Percentiles rank a stretch among this genome's conserved stretches.
Conservation (phyloP, 2,797 vertebrate genomes). For the Molossus molossus region DNA sequence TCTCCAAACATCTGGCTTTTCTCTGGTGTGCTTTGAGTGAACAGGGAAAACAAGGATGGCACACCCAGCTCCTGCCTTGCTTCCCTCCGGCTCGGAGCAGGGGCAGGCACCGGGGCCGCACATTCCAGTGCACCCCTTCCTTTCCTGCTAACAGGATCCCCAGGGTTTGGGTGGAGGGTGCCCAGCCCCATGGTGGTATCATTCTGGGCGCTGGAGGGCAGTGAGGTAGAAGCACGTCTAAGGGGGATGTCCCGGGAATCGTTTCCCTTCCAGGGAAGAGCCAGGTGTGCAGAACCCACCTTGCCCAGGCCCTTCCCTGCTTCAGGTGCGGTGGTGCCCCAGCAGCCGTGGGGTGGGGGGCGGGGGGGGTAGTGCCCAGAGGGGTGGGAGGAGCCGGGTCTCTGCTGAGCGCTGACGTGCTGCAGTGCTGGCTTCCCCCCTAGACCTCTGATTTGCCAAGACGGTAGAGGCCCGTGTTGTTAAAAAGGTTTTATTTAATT, state of each 20-base stretch:
- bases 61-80: accelerated
- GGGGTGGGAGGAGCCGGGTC: background rate
- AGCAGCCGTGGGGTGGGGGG: no score
- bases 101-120: background rate
- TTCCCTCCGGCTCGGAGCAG: background rate
- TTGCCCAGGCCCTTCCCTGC: background rate
- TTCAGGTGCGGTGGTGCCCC: background rate
- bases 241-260: background rate
- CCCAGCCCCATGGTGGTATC: background rate
- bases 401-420: background rate
- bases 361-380: no score
- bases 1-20: background rate
- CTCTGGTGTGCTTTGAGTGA: background rate
- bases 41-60: background rate
- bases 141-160: background rate
- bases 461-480: background rate
- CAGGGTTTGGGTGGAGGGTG: background rate
- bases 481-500: background rate
- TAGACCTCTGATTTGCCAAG: background rate
- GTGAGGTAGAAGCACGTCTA: background rate
- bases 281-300: background rate
- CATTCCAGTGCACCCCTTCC: background rate
- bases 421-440: background rate
- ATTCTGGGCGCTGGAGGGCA: background rate
- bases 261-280: background rate